Percentiles rank a stretch among this genome's conserved stretches.
Evolutionary conservation across 2,113 vertebrate species (phyloP).

Genomic region (Capreolus pygargus): DNA sequence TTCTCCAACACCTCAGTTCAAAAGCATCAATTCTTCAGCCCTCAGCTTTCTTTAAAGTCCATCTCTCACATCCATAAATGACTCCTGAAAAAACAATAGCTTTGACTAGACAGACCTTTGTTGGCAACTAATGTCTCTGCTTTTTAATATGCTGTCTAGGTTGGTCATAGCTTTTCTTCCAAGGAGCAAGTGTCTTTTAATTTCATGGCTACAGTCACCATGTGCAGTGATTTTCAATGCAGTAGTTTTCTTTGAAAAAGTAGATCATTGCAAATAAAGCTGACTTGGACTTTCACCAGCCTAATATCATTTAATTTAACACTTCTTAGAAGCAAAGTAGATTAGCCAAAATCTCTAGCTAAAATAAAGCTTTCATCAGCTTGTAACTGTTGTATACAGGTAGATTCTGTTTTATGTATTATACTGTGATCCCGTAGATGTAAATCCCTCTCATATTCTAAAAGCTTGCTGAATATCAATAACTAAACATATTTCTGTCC

Average conservation of each 20-base stretch:
- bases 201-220: neutral
- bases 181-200: neutral
- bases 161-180: neutral
- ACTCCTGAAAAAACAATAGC: neutral
- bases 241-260: neutral
- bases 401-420: neutral
- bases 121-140: neutral
- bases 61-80: neutral
- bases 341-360: neutral
- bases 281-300: neutral
- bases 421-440: neutral
- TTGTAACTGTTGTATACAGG: neutral
- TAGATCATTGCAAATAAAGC: neutral
- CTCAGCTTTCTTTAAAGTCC: neutral
- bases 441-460: neutral
- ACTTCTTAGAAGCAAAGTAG: neutral
- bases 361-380: neutral
- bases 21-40: neutral
- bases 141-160: neutral
- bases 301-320: neutral
- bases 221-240: neutral
- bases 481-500: neutral
- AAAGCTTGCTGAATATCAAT: neutral
- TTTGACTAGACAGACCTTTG: neutral
- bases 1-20: neutral